phyloP scores from a whole-genome alignment of 2,797 vertebrate species.

The Mormyrops attenuatus region DNA sequence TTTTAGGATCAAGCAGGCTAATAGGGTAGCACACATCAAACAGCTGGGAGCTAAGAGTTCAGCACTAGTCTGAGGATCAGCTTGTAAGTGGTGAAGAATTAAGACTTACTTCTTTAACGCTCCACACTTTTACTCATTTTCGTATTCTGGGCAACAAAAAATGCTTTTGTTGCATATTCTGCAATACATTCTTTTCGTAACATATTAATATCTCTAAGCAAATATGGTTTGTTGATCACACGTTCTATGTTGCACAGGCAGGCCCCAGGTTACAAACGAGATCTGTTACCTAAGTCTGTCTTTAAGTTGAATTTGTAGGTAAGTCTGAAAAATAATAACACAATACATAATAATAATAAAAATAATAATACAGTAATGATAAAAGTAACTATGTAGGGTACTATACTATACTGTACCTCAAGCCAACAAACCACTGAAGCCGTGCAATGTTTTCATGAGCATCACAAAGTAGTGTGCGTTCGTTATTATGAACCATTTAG shows the following conservation, averaged over 20 bases:
- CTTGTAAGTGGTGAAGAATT: conserved; percentile 9
- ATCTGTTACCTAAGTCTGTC: not conserved
- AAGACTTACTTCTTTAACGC: not conserved
- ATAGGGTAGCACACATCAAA: conserved; percentile 23
- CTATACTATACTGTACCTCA: not conserved
- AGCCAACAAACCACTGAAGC: not conserved
- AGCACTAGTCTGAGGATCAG: not conserved
- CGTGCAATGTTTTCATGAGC: not conserved
- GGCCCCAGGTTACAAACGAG: not conserved
- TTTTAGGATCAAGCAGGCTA: conserved; percentile 23
- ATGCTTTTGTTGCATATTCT: not conserved
- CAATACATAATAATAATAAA: not conserved
- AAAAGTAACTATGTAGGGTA: not conserved
- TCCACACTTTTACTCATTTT: not conserved
- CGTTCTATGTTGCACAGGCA: not conserved
- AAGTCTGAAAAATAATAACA: not conserved
- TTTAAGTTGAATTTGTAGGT: not conserved
- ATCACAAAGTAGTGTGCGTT: not conserved
- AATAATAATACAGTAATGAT: not conserved
- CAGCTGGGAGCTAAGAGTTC: conserved; percentile 28
- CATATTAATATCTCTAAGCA: not conserved
- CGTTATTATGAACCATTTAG: not conserved
- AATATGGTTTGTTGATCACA: not conserved
- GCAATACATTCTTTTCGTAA: not conserved
- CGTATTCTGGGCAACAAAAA: not conserved